These are phyloP conservation scores for Propsilocerus akamusi DNA, from an alignment of 1,140 invertebrate genomes.

Conservation along the genomic window DNA sequence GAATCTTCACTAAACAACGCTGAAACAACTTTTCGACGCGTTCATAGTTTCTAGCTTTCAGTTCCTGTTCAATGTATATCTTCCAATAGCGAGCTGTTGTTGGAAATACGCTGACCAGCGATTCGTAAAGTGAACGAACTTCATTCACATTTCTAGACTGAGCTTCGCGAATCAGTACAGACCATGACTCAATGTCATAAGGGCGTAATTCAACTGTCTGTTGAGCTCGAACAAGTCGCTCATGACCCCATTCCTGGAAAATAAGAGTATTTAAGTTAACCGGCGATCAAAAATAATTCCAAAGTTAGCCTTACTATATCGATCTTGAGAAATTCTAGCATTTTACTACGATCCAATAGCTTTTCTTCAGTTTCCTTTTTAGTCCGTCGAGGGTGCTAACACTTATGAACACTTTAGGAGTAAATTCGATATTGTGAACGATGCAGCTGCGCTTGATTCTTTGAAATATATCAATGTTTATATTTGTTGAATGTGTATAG, in stretches of 20 bases:
- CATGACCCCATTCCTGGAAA: conserved; percentile 69
- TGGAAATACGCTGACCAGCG: conserved; percentile 81
- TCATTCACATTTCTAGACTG: conserved; percentile 80
- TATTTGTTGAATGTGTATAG: too few relatives aligned
- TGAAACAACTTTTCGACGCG: conserved; percentile 98
- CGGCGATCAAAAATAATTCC: too few relatives aligned
- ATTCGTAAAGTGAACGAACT: conserved; percentile 82
- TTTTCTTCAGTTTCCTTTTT: too few relatives aligned
- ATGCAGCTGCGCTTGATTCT: too few relatives aligned
- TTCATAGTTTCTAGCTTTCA: conserved; percentile 89
- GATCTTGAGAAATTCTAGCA: too few relatives aligned
- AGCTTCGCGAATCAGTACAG: conserved; percentile 78
- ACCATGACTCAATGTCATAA: conserved; percentile 95
- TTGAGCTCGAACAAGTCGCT: conserved; percentile 59
- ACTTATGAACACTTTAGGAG: too few relatives aligned
- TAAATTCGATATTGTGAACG: too few relatives aligned
- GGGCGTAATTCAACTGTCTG: conserved; percentile 64
- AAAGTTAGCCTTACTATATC: neutral
- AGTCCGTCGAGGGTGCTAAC: too few relatives aligned
- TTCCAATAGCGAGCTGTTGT: conserved; percentile 97
- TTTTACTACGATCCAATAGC: too few relatives aligned
- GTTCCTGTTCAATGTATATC: conserved; percentile 99
- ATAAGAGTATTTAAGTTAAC: neutral
- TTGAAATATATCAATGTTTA: too few relatives aligned
- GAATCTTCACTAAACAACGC: conserved; percentile 91